A percentile compares a stretch with the other conserved stretches of the same genome.
Conservation (phyloP, 2,888 invertebrate genomes). For the Cheilosia scutellata region DNA sequence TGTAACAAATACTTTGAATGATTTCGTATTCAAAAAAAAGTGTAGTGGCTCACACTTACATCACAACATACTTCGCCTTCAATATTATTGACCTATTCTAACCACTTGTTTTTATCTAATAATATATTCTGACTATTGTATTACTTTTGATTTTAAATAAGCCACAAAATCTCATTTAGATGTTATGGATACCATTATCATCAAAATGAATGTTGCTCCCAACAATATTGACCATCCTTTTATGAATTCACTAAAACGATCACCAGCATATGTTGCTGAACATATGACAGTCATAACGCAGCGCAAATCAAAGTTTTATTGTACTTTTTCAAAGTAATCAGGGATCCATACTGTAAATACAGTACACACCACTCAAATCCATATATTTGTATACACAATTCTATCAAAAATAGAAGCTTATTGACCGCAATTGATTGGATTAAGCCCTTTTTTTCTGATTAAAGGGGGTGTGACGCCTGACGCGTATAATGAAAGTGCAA, state of each 20-base stretch:
- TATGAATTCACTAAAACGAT: constrained; percentile 31
- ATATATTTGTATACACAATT: not conserved
- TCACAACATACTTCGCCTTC: no score
- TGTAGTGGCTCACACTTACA: no score
- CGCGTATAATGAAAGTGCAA: constrained; percentile 49
- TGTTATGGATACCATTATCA: constrained; percentile 5
- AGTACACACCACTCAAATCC: not conserved
- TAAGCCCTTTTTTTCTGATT: constrained; percentile 58
- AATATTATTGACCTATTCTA: constrained; percentile 31
- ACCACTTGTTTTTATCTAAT: constrained; percentile 44
- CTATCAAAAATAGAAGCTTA: constrained; percentile 37
- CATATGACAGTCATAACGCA: constrained; percentile 24
- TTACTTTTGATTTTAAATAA: constrained; percentile 29
- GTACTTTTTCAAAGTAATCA: constrained; percentile 29
- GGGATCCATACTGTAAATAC: constrained; percentile 1
- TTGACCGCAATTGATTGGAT: constrained; percentile 75
- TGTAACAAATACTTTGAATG: no score
- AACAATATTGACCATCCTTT: constrained; percentile 10
- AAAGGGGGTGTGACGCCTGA: constrained; percentile 46
- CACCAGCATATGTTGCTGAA: constrained; percentile 55
- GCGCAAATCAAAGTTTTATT: constrained; percentile 58
- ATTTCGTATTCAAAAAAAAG: no score
- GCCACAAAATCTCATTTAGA: constrained; percentile 45
- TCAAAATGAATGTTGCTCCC: constrained; percentile 36
- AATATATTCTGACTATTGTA: constrained; percentile 25